Evolutionary conservation across 2,113 vertebrate genomes (phyloP), one percentile per base, ranked within the genome.

Genomic region (Urocynchramus pylzowi): DNA sequence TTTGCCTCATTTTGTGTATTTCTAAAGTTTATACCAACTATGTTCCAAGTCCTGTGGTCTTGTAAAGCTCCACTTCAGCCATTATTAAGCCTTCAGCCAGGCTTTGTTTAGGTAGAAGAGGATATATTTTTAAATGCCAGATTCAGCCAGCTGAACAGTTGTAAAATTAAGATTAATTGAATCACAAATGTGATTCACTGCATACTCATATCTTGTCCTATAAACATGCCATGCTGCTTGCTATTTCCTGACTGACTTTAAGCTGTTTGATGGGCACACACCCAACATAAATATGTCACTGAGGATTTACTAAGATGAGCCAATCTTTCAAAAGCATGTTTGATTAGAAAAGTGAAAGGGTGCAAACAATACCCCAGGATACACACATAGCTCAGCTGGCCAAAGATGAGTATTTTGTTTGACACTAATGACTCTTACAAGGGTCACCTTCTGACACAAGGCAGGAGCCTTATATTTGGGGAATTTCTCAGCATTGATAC

Each of bases 101-200:
- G 64, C 19, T 95, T 60, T 79, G 54, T 84, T 84, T 90, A 76
- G 73, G 75, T 28, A 83, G 92, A 83, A 92, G 33, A 83, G 30
- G 23, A 77, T 45, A 24, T 41, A 69, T 56, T 86, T 87, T 82
- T 44, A 71, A 89, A 95, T 64, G 61, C 50, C 60, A 93, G 69
- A 78, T 90, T 69, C 86, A 93, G 56, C 35, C 60, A 86, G 80
- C 16, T 67, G 78, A 96, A 63, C 33, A 50, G 39, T 27, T 77
- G 47, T 50, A 93, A 95, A 93, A 91, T 70, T 42, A 92, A 87
- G 50, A n/a, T n/a, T n/a, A n/a, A n/a, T n/a, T n/a, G n/a, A n/a
- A n/a, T n/a, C 68, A 87, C 0, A 4, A 54, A 75, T 59, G 79
- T 82, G 69, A 96, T 79, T 95, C 93, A 90, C 28, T 89, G 60